Percentiles rank a stretch among this genome's conserved stretches.
Conservation (phyloP, 2,113 vertebrate genomes). For the Calyptommatus sinebrachiatus region DNA sequence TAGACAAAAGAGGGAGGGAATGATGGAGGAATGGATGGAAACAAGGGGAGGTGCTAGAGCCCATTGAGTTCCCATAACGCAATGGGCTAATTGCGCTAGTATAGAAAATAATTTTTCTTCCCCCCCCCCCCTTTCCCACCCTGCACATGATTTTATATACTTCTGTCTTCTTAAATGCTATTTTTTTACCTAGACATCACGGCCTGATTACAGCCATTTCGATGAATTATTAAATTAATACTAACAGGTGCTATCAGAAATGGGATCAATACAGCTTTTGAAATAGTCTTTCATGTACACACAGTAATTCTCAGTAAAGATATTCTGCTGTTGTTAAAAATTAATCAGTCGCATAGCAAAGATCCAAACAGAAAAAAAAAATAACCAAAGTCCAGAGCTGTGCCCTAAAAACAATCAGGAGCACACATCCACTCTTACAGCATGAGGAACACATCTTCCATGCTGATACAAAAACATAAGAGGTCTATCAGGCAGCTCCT, state of each 20-base stretch:
- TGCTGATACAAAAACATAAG: neutral
- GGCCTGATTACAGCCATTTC: too few species aligned
- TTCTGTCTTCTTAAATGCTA: neutral
- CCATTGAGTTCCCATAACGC: neutral
- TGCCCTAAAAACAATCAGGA: neutral
- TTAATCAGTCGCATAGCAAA: neutral
- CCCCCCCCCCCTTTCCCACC: neutral
- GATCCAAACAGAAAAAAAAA: neutral
- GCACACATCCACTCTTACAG: neutral
- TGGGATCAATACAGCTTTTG: neutral
- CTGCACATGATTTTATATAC: neutral
- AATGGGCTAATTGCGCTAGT: neutral
- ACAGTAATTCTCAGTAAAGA: neutral
- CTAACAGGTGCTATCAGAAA: neutral
- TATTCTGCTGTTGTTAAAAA: neutral
- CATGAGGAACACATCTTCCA: neutral
- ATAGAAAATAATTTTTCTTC: neutral
- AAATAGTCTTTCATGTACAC: neutral
- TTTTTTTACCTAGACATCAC: neutral
- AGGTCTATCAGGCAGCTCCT: neutral
- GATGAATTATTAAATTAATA: neutral
- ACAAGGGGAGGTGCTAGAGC: neutral
- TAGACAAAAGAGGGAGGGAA: neutral
- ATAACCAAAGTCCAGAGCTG: neutral
- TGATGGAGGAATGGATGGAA: too few species aligned